Percentiles rank a stretch among this genome's conserved stretches.
phyloP scores from a whole-genome alignment of 2,888 invertebrate genomes.

The Sarcophaga carnaria region DNA sequence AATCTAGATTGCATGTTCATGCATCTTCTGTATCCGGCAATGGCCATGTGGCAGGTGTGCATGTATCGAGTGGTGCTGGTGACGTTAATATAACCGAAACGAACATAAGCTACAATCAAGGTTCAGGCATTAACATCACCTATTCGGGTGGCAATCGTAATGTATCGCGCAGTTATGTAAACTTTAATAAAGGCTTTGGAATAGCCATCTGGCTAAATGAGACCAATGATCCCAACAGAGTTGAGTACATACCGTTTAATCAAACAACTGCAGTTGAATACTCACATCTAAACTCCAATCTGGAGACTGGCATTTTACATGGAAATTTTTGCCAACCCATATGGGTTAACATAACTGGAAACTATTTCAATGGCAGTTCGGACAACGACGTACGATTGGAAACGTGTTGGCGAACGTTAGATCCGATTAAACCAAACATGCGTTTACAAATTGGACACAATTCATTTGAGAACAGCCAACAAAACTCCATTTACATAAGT shows the following conservation, averaged over 20 bases:
- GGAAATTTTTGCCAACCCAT: conserved; percentile 95
- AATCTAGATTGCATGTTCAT: conserved; percentile 94
- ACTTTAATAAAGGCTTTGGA: conserved; percentile 94
- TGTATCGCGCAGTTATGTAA: conserved; percentile 92
- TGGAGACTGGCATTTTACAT: conserved; percentile 93
- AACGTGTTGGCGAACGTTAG: conserved; percentile 87
- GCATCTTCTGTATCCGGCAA: conserved; percentile 92
- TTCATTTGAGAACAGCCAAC: conserved; percentile 88
- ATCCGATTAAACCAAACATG: conserved; percentile 82
- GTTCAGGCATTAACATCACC: conserved; percentile 97
- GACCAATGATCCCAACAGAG: conserved; percentile 84
- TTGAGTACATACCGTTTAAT: conserved; percentile 90
- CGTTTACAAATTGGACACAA: conserved; percentile 93
- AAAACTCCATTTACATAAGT: conserved; percentile 89
- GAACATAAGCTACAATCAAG: conserved; percentile 93
- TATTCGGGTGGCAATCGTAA: conserved; percentile 97
- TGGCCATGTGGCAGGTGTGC: conserved; percentile 94
- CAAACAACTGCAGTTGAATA: conserved; percentile 94
- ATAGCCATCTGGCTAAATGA: conserved; percentile 95
- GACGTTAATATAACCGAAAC: conserved; percentile 97
- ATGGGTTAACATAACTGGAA: conserved; percentile 96
- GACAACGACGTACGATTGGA: conserved; percentile 91
- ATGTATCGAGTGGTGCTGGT: conserved; percentile 94
- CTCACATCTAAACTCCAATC: conserved; percentile 92
- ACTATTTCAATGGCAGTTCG: conserved; percentile 90